phyloP scores from a whole-genome alignment of 2,797 vertebrate genomes.

The Galago senegalensis region DNA sequence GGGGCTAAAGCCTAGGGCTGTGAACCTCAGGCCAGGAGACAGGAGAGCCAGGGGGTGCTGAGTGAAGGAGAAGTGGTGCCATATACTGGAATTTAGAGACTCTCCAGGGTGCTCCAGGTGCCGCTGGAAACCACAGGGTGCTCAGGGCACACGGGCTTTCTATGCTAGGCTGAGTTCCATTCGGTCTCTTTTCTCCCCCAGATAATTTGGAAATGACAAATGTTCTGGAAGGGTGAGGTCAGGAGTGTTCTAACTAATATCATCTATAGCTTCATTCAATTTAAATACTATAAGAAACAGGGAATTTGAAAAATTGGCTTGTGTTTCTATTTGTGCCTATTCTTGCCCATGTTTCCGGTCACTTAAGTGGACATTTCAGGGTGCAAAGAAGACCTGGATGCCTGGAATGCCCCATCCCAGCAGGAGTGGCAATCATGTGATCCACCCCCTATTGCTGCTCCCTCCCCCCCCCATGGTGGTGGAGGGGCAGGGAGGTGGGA shows the following conservation, averaged over 20 bases:
- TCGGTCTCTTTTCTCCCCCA: not conserved
- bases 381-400: not conserved
- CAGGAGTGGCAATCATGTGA: not conserved
- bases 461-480: not conserved
- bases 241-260: not conserved
- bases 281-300: conserved; percentile 41
- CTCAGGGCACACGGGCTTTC: not conserved
- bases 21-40: not conserved
- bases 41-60: too few relatives aligned
- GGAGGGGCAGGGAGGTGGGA: not conserved
- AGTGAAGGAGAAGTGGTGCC: not conserved
- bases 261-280: conserved; percentile 18
- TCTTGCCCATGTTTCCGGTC: not conserved
- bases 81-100: not conserved
- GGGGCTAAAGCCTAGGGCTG: not conserved
- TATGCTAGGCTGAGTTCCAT: not conserved
- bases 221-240: not conserved
- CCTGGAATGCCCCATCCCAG: not conserved
- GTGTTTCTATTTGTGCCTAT: not conserved
- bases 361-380: not conserved
- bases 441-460: not conserved
- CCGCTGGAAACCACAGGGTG: too few relatives aligned
- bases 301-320: conserved; percentile 29
- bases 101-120: not conserved
- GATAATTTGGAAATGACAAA: not conserved